Conservation (phyloP, 2,888 invertebrate species). For the Eupithecia subfuscata region DNA sequence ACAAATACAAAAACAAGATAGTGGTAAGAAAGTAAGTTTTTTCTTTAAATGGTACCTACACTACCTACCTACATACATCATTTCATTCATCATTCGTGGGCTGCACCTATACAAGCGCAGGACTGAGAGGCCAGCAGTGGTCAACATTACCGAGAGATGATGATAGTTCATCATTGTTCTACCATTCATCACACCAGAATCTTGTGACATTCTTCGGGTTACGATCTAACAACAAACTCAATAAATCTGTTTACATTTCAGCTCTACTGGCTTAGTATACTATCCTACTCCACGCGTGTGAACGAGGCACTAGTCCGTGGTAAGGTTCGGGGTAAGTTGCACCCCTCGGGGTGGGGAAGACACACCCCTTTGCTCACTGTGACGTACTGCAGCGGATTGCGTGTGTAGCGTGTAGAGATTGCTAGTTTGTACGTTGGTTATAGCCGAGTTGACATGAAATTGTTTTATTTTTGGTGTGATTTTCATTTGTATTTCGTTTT, state of each 20-base stretch:
- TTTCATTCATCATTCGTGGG: too few relatives aligned
- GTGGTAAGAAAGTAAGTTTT: too few relatives aligned
- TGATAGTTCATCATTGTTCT: too few relatives aligned
- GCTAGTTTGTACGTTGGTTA: constrained; percentile 25
- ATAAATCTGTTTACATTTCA: not conserved
- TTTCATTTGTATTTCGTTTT: not conserved
- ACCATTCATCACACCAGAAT: not conserved
- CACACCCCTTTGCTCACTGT: constrained; percentile 75
- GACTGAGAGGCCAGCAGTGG: too few relatives aligned
- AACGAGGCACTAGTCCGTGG: constrained; percentile 61
- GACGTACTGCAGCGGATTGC: constrained; percentile 51
- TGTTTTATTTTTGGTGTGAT: not conserved
- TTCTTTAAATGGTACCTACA: too few relatives aligned
- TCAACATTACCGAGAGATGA: too few relatives aligned
- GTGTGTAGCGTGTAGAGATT: not conserved
- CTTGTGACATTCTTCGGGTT: not conserved
- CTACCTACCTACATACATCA: too few relatives aligned
- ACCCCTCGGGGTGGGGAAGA: constrained; percentile 66
- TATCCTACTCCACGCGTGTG: constrained; percentile 22
- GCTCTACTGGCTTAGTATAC: constrained; percentile 14
- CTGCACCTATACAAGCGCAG: too few relatives aligned
- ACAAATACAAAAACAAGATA: too few relatives aligned
- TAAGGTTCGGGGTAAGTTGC: constrained; percentile 62
- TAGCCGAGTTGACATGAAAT: not conserved
- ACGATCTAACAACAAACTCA: not conserved